Conservation (phyloP, 1,140 invertebrate genomes). For the Maniola jurtina region DNA sequence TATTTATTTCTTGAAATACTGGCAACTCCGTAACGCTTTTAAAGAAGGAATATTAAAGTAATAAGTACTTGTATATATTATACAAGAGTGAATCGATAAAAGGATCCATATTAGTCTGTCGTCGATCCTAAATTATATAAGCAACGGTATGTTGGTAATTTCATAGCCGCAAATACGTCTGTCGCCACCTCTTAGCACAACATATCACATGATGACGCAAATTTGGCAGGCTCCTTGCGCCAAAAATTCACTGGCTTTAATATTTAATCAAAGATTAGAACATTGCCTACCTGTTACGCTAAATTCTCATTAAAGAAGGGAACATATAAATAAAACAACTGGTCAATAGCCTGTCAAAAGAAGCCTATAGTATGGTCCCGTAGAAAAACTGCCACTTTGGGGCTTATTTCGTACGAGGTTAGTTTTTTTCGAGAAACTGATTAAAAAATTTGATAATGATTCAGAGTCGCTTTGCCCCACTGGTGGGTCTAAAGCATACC, state of each 20-base stretch:
- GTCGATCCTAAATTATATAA: constrained; percentile 16
- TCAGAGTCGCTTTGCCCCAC: too few species aligned
- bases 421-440: too few species aligned
- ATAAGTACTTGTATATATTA: background rate
- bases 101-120: constrained; percentile 3
- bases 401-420: too few species aligned
- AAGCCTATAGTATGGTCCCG: too few species aligned
- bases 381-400: too few species aligned
- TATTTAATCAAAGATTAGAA: constrained; percentile 12
- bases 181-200: constrained; percentile 15
- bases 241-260: constrained; percentile 8
- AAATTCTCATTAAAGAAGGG: background rate
- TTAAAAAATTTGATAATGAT: too few species aligned
- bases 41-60: background rate
- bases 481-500: too few species aligned
- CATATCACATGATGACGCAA: constrained; percentile 21
- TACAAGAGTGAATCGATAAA: background rate
- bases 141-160: constrained; percentile 17
- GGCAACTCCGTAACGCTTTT: constrained; percentile 11
- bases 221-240: constrained; percentile 15
- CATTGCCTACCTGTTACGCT: background rate
- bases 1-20: constrained; percentile 28
- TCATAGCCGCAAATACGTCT: constrained; percentile 8
- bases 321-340: background rate
- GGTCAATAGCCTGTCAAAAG: too few species aligned